phyloP scores from a whole-genome alignment of 2,888 invertebrate species.

The Apoda limacodes region DNA sequence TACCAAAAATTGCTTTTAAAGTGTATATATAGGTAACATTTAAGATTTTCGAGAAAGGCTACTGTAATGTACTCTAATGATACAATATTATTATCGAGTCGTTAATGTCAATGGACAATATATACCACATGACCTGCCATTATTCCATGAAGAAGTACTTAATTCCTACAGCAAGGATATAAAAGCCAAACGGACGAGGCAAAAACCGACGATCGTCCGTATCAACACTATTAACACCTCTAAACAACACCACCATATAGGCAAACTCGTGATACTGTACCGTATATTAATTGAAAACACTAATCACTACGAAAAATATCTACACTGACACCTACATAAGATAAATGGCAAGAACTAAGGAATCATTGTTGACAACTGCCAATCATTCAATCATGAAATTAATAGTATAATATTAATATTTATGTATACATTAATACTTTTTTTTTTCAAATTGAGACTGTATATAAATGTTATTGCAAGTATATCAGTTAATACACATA shows the following conservation, averaged over 20 bases:
- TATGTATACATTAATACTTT: not conserved
- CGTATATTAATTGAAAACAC: conserved; percentile 61
- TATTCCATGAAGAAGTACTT: conserved; percentile 57
- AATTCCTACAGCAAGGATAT: conserved; percentile 64
- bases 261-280: conserved; percentile 60
- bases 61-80: conserved; percentile 70
- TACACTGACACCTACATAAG: conserved; percentile 62
- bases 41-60: conserved; percentile 67
- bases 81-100: conserved; percentile 67
- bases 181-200: conserved; percentile 48
- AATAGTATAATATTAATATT: not conserved
- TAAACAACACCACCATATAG: conserved; percentile 59
- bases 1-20: conserved; percentile 64
- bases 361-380: conserved; percentile 52
- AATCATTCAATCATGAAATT: conserved; percentile 28
- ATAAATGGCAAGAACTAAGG: conserved; percentile 67
- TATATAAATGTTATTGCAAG: conserved; percentile 35
- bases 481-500: conserved; percentile 38
- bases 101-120: conserved; percentile 67
- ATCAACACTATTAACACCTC: conserved; percentile 52
- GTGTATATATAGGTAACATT: conserved; percentile 70
- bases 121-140: conserved; percentile 66
- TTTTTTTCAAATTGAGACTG: conserved; percentile 22
- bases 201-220: conserved; percentile 42
- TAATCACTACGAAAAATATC: conserved; percentile 57